Evolutionary conservation across 2,888 invertebrate genomes (phyloP).

Genomic region (Saturnia japonica): DNA sequence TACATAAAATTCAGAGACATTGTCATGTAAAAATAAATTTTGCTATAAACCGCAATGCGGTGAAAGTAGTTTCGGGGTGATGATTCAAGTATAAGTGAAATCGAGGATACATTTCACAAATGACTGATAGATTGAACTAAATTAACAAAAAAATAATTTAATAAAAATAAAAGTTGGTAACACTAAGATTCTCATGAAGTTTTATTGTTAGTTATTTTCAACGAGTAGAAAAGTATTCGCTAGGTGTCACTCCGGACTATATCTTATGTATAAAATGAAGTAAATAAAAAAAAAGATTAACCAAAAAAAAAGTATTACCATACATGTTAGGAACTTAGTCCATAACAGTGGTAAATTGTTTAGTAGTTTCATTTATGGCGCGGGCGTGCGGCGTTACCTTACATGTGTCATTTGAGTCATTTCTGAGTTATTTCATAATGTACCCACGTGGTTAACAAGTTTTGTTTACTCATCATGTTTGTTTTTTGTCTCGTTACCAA

Average conservation of each 20-base stretch:
- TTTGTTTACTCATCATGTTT: not conserved
- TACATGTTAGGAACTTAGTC: no score
- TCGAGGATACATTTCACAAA: no score
- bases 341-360: not conserved
- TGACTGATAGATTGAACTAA: not conserved
- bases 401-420: not conserved
- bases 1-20: not conserved
- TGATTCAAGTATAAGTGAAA: not conserved
- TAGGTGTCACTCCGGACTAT: not conserved
- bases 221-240: not conserved
- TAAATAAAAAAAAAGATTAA: not conserved
- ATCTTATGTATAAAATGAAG: not conserved
- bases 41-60: not conserved
- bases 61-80: not conserved
- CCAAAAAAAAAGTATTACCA: no score
- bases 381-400: no score
- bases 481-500: not conserved
- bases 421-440: not conserved
- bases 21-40: not conserved
- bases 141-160: no score
- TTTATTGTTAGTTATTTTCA: not conserved
- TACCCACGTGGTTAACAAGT: not conserved
- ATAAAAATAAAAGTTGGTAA: not conserved
- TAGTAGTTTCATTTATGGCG: not conserved
- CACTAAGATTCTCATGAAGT: not conserved